A percentile compares a stretch with the other conserved stretches of the same genome.
phyloP scores from a whole-genome alignment of 2,888 invertebrate species.

The Chloroclystis v-ata region DNA sequence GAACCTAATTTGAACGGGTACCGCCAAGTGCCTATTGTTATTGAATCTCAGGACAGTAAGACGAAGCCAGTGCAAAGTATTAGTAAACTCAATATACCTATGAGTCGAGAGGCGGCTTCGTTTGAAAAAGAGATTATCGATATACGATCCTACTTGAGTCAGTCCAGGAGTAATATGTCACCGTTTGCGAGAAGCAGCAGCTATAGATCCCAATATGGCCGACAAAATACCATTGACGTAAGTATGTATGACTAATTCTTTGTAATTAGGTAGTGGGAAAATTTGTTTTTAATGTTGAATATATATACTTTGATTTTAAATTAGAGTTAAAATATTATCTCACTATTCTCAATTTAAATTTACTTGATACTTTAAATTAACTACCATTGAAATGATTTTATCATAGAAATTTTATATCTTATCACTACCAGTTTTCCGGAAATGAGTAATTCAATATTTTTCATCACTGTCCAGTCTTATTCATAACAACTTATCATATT shows the following conservation, averaged over 20 bases:
- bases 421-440: too few relatives aligned
- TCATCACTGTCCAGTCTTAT: too few relatives aligned
- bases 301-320: too few relatives aligned
- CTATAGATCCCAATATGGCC: constrained; percentile 83
- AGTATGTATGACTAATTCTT: constrained; percentile 19
- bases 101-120: constrained; percentile 67
- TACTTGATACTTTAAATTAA: too few relatives aligned
- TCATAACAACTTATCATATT: too few relatives aligned
- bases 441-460: too few relatives aligned
- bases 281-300: too few relatives aligned
- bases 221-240: constrained; percentile 76
- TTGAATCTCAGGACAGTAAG: constrained; percentile 74
- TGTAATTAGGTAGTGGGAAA: too few relatives aligned
- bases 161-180: constrained; percentile 84
- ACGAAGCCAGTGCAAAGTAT: constrained; percentile 46
- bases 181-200: constrained; percentile 84
- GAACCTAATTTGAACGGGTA: constrained; percentile 67
- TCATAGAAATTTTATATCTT: too few relatives aligned
- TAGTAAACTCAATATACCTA: constrained; percentile 70
- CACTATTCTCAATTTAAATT: too few relatives aligned
- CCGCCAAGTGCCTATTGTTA: constrained; percentile 82
- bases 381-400: too few relatives aligned
- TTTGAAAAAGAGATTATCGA: constrained; percentile 82
- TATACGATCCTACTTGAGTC: constrained; percentile 84
- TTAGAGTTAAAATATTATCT: too few relatives aligned